Base-by-base conservation (phyloP, 2,888 invertebrate species). In the Drosophila peninsularis region DNA sequence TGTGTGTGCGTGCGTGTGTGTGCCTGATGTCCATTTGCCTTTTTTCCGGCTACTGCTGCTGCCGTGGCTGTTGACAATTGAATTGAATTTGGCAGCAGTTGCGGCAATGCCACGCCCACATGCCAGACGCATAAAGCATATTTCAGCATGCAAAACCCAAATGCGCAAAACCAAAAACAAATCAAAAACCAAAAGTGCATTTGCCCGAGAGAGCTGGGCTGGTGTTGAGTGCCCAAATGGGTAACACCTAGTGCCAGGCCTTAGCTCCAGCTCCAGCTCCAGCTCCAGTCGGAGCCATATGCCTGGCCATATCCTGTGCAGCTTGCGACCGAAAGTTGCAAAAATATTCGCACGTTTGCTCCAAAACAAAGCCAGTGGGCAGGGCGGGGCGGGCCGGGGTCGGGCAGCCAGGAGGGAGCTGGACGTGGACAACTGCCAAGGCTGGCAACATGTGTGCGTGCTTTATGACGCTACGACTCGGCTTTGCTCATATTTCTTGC, bases 261-360 rank as follows among this genome's bases (percentile, higher is more conserved):
- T 44, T 41, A 67, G 32, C 52, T n/a, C 3, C n/a, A 34, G 50
- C 24, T 24, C 5, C 21, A 36, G 47, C 71, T 52, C 9, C 14
- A 6, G 37, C 27, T 27, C 34, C 55, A 37, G 47, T 36, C 30
- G 45, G 14, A 17, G 34, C 57, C 87, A 84, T 74, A 79, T 88
- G 88, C 77, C 74, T 65, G 69, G 66, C 80, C 80, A 72, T 82
- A 82, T 83, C 83, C 83, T 88, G 80, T 80, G 80, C 83, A 79
- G 73, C 84, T 84, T 84, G 82, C 65, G 71, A 78, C 85, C 88
- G 68, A 83, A 83, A 83, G 83, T 88, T 83, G 83, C 83, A 83
- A 86, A 83, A 83, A 83, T 88, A 80, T 86, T 82, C 87, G 77
- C 85, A 83, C 83, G 75, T 77, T 82, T 82, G 77, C 65, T 61